Conservation (phyloP, 2,113 vertebrate genomes). For the Caloenas nicobarica region DNA sequence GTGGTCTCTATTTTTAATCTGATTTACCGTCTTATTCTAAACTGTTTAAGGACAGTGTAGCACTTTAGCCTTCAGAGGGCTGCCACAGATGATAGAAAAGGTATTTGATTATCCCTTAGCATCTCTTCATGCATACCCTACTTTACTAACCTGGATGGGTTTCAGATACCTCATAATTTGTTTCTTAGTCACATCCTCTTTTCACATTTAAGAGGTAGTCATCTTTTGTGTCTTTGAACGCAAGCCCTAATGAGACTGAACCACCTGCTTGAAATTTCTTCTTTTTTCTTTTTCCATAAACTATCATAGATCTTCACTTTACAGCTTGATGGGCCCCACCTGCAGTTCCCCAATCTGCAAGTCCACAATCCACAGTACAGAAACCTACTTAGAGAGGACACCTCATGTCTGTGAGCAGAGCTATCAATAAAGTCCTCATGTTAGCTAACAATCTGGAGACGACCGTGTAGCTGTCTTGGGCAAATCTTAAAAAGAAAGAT, state of each 20-base stretch:
- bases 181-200: neutral
- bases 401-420: neutral
- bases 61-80: neutral
- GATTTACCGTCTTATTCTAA: neutral
- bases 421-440: neutral
- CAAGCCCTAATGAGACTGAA: neutral
- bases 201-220: neutral
- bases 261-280: neutral
- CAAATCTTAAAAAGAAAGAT: neutral
- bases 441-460: neutral
- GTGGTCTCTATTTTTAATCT: neutral
- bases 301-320: neutral
- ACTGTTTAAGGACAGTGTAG: neutral
- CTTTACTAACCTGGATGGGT: neutral
- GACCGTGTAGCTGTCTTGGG: neutral
- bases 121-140: neutral
- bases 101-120: neutral
- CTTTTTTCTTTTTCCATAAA: neutral
- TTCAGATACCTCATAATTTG: neutral
- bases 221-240: neutral
- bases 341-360: neutral
- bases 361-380: neutral
- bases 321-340: neutral
- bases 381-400: neutral
- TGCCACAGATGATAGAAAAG: neutral